Evolutionary conservation across 2,888 invertebrate genomes (phyloP).

Genomic region (Syrista parreyssii): DNA sequence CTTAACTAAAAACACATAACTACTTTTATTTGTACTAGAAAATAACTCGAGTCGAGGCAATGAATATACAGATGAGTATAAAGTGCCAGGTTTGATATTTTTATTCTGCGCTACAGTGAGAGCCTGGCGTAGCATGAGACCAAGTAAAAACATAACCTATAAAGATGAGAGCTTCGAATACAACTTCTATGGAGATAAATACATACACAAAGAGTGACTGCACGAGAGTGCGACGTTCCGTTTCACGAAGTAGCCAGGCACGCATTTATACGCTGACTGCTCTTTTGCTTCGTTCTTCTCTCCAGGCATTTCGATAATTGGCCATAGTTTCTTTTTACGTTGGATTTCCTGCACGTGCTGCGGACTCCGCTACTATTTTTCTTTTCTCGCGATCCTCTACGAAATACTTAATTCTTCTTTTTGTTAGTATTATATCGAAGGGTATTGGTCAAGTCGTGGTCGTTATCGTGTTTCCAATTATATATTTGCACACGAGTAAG

Average conservation of each 20-base stretch:
- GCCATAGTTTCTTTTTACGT: not conserved
- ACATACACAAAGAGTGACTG: not conserved
- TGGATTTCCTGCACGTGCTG: not conserved
- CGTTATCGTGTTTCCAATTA: not conserved
- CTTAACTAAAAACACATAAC: too few species aligned
- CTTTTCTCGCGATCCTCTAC: not conserved
- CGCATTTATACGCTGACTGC: not conserved
- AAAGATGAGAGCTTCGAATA: not conserved
- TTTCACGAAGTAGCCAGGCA: not conserved
- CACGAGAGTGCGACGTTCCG: not conserved
- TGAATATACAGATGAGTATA: not conserved
- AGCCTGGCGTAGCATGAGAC: not conserved
- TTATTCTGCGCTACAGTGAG: not conserved
- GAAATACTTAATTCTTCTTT: not conserved
- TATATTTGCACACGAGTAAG: not conserved
- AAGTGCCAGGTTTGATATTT: not conserved
- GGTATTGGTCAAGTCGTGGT: not conserved
- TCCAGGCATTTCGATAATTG: not conserved
- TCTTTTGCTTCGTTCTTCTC: not conserved
- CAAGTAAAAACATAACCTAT: not conserved
- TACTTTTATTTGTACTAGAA: too few species aligned
- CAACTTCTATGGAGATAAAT: not conserved
- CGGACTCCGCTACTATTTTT: not conserved
- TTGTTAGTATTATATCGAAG: not conserved
- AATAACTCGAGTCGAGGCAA: not conserved